Base-by-base conservation (phyloP, 2,797 vertebrate genomes). In the Taeniopygia guttata region DNA sequence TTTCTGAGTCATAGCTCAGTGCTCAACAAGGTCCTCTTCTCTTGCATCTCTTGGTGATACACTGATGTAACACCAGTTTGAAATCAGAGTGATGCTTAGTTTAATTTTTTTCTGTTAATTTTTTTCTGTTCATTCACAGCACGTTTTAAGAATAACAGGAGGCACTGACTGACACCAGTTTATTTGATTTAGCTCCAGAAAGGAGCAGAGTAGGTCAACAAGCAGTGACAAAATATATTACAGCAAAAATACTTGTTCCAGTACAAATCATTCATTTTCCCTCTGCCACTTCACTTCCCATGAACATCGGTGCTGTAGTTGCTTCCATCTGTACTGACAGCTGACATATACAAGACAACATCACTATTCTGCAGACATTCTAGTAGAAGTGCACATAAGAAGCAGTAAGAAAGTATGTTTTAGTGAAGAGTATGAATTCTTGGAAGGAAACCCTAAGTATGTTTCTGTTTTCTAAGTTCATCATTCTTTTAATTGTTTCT, bases 271-370 rank as follows among this genome's bases (percentile, higher is more conserved):
- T 73, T 79, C 43, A 85, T 90, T 68, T 40, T 77, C 55, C 56
- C 52, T 93, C 80, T 91, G 42, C 63, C 74, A 80, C 54, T 87
- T 96, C 56, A 52, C 38, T 80, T 96, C 79, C 94, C 40, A 62
- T 67, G 36, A 93, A 21, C 2, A 6, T 84, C 78, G 85, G 25
- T 23, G 34, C 54, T 69, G 51, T 18, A 55, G 55, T 36, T 80
- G 7, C 49, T 82, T 86, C 55, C 45, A 86, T 87, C 55, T 23
- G 59, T 36, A 29, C 21, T 64, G 82, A 67, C 64, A 76, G 48
- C 43, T 91, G 51, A 42, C 55, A 64, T 66, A 36, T 15, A 55
- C 16, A 72, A 68, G 54, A 92, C 55, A 84, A 22, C 63, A 36
- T 69, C 3, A 5, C 83, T 63, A 70, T 92, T 90, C 49, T 85